These are phyloP conservation scores for Drosophila hamatofila DNA, from an alignment of 2,888 invertebrate genomes.

Conservation along the genomic window DNA sequence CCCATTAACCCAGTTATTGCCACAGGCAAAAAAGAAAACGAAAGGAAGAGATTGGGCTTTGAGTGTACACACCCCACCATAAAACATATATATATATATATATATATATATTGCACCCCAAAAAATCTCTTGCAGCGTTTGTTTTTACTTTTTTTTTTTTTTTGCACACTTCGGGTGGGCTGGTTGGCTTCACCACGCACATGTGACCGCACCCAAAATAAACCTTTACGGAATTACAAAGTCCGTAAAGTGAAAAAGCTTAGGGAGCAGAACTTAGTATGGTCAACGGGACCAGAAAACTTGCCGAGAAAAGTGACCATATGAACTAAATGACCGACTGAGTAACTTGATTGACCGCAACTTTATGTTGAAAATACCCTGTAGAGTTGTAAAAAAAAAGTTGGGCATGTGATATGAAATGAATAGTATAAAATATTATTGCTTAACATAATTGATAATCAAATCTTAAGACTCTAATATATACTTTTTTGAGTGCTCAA, in stretches of 20 bases:
- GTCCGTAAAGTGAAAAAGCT: conserved; percentile 26
- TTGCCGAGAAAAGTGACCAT: conserved; percentile 21
- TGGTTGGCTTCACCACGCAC: conserved; percentile 27
- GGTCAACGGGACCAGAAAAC: conserved; percentile 40
- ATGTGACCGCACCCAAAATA: conserved; percentile 56
- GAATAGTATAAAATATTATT: not conserved
- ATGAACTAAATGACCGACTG: conserved; percentile 37
- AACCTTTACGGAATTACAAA: conserved; percentile 23
- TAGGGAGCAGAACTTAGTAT: conserved; percentile 14
- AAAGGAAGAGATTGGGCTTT: not conserved
- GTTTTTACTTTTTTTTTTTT: conserved; percentile 16
- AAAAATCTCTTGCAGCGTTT: conserved; percentile 48
- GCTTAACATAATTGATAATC: no score
- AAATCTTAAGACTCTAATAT: no score
- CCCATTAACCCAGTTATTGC: conserved; percentile 68
- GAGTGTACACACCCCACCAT: conserved; percentile 15
- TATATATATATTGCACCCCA: conserved; percentile 25
- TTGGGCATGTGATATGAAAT: not conserved
- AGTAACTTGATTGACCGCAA: conserved; percentile 27
- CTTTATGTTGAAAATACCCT: conserved; percentile 19
- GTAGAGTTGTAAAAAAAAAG: not conserved
- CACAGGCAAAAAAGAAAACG: conserved; percentile 20
- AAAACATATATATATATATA: not conserved
- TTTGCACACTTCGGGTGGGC: conserved; percentile 10
- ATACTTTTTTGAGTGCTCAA: no score